Percentiles rank a stretch among this genome's conserved stretches.
Evolutionary conservation across 2,888 invertebrate species (phyloP).

Genomic region (Tenthredo mesomela): DNA sequence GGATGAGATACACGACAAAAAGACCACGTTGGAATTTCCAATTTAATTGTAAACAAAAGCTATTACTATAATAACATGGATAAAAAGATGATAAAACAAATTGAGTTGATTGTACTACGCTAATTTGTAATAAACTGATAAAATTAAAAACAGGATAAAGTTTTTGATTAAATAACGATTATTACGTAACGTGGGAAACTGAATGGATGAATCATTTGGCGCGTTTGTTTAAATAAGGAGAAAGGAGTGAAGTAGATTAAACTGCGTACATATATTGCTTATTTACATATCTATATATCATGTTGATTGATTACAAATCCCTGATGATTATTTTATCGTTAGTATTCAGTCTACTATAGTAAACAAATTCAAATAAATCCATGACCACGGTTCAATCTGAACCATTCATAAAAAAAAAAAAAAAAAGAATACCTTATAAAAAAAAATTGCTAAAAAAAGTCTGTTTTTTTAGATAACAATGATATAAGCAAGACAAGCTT

Average conservation of each 20-base stretch:
- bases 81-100: not conserved
- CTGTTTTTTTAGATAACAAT: not conserved
- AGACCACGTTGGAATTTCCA: not conserved
- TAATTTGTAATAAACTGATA: slow-evolving; percentile 1
- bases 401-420: not conserved
- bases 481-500: not conserved
- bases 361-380: not conserved
- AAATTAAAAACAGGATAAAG: slow-evolving; percentile 16
- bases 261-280: not conserved
- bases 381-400: not conserved
- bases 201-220: slow-evolving; percentile 30
- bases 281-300: slow-evolving; percentile 21
- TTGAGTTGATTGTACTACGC: slow-evolving; percentile 28
- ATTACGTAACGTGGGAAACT: slow-evolving; percentile 14
- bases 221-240: not conserved
- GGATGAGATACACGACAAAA: not conserved
- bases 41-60: slow-evolving; percentile 14
- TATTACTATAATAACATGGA: not conserved
- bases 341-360: not conserved
- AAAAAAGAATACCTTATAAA: not conserved
- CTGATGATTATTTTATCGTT: slow-evolving; percentile 22
- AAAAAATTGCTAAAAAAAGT: not conserved
- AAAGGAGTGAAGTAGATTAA: slow-evolving; percentile 15
- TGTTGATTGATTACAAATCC: not conserved
- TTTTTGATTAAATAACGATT: not conserved